Conservation (phyloP, 2,888 invertebrate genomes). For the Crematogaster levior region DNA sequence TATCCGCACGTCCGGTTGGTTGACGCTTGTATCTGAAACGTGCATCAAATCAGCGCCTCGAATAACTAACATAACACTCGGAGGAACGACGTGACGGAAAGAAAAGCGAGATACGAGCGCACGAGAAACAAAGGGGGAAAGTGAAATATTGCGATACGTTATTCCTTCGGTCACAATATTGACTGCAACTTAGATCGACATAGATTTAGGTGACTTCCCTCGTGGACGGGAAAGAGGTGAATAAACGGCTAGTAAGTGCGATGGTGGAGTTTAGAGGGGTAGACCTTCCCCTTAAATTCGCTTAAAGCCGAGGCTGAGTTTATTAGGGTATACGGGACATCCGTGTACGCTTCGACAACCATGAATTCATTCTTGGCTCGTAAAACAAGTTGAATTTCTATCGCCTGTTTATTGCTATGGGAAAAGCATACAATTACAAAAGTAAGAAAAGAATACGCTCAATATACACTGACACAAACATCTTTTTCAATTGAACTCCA, state of each 20-base stretch:
- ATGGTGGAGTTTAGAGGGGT: conserved; percentile 72
- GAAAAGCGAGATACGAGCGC: conserved; percentile 64
- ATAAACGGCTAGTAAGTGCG: conserved; percentile 73
- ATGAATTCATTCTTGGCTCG: conserved; percentile 18
- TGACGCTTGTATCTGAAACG: conserved; percentile 71
- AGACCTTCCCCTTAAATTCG: conserved; percentile 79
- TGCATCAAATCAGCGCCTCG: conserved; percentile 74
- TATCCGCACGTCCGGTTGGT: conserved; percentile 69
- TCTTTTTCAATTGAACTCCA: not conserved
- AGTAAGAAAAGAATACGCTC: not conserved
- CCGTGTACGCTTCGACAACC: not conserved
- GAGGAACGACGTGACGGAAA: conserved; percentile 61
- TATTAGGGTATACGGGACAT: conserved; percentile 65
- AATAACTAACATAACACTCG: conserved; percentile 61
- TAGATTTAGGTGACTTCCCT: conserved; percentile 81
- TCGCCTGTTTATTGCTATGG: conserved; percentile 9
- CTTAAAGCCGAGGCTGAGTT: conserved; percentile 78
- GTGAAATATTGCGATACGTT: conserved; percentile 81
- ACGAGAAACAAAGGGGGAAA: conserved; percentile 54
- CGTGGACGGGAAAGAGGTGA: conserved; percentile 66
- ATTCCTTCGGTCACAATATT: conserved; percentile 84
- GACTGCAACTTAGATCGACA: conserved; percentile 80
- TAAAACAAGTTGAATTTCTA: conserved; percentile 6
- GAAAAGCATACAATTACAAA: not conserved
- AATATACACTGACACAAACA: not conserved